Evolutionary conservation across 2,888 invertebrate species (phyloP).

Genomic region (Esperia sulphurella): DNA sequence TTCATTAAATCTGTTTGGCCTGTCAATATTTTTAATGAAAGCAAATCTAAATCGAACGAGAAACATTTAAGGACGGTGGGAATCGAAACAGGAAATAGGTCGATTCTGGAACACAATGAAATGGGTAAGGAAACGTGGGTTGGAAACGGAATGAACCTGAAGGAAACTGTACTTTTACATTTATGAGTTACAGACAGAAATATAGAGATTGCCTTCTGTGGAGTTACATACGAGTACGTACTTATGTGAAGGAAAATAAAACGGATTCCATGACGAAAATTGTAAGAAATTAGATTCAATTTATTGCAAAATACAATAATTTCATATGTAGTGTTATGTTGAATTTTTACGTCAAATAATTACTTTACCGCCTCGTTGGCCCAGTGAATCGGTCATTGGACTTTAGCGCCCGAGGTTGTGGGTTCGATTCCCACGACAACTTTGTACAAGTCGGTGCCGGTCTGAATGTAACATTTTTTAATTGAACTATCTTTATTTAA

Average conservation of each 20-base stretch:
- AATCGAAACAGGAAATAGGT: conserved; percentile 3
- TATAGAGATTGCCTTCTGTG: not conserved
- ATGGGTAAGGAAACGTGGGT: conserved; percentile 12
- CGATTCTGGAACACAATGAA: conserved; percentile 12
- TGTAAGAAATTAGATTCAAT: too few relatives aligned
- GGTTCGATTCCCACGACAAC: too few relatives aligned
- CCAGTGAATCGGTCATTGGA: too few relatives aligned
- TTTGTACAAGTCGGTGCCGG: too few relatives aligned
- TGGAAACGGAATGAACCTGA: conserved; percentile 3
- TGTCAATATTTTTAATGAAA: not conserved
- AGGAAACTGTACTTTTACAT: not conserved
- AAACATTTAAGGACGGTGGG: not conserved
- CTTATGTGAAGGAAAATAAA: not conserved
- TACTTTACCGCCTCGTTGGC: too few relatives aligned
- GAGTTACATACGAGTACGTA: not conserved
- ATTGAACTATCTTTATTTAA: too few relatives aligned
- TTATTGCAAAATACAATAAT: too few relatives aligned
- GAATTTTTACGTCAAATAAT: too few relatives aligned
- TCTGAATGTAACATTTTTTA: too few relatives aligned
- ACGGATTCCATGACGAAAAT: not conserved
- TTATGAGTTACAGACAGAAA: not conserved
- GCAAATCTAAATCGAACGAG: not conserved
- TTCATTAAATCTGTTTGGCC: conserved; percentile 6
- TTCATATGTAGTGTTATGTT: too few relatives aligned
- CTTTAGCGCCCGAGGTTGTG: too few relatives aligned